Evolutionary conservation across 2,797 vertebrate species (phyloP).

Genomic region (Scleropages formosus): DNA sequence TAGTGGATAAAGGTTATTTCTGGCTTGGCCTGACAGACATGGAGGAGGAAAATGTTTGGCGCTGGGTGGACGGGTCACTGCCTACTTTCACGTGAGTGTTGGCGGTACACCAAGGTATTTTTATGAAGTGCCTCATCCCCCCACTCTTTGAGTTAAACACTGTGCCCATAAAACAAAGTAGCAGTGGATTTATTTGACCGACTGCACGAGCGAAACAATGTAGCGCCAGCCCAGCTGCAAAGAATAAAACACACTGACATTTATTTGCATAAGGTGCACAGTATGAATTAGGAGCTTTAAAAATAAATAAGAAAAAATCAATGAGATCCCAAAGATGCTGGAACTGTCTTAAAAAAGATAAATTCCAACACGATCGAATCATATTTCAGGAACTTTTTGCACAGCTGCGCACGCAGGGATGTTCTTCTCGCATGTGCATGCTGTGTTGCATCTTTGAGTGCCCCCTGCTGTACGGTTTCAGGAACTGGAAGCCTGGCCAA

Average conservation of each 20-base stretch:
- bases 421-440: neutral
- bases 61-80: conserved; percentile 83
- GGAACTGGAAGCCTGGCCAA: conserved; percentile 89
- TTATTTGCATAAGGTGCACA: too few relatives aligned
- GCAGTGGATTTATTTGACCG: neutral
- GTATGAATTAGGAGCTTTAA: too few relatives aligned
- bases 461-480: conserved; percentile 67
- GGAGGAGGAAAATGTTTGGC: conserved; percentile 80
- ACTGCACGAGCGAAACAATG: neutral
- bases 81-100: conserved; percentile 79
- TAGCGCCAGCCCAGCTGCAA: too few relatives aligned
- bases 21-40: conserved; percentile 91
- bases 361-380: neutral
- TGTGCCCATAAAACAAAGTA: neutral
- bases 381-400: neutral
- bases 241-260: too few relatives aligned
- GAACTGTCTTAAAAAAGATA: neutral
- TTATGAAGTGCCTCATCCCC: neutral
- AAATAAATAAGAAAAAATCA: too few relatives aligned
- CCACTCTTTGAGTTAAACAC: neutral
- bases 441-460: conserved; percentile 32
- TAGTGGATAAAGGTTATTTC: conserved; percentile 77
- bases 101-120: neutral
- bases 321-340: too few relatives aligned
- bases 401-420: neutral